Conservation (phyloP, 2,888 invertebrate species). For the Trilocha varians region DNA sequence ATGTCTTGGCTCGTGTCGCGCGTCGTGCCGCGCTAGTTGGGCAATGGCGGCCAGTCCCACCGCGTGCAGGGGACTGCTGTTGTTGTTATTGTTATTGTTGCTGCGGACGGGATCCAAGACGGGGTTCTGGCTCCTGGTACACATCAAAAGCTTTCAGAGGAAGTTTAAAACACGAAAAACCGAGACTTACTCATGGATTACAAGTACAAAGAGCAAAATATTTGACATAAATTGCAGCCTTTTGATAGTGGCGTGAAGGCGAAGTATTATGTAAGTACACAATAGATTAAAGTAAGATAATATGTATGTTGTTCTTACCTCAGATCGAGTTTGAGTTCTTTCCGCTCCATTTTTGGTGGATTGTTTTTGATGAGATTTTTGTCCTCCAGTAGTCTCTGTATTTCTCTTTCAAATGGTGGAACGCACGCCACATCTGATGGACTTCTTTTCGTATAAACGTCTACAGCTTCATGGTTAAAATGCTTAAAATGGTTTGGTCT, state of each 20-base stretch:
- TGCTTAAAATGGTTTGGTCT: conserved; percentile 69
- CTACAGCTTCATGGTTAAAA: conserved; percentile 63
- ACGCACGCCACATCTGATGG: conserved; percentile 67
- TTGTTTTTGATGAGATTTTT: conserved; percentile 76
- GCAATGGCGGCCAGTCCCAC: conserved; percentile 86
- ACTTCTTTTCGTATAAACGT: conserved; percentile 60
- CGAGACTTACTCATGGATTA: too few species aligned
- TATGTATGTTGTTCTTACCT: conserved; percentile 34
- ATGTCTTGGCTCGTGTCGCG: conserved; percentile 46
- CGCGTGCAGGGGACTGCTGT: conserved; percentile 76
- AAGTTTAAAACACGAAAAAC: too few species aligned
- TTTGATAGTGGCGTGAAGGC: too few species aligned
- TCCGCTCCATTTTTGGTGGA: conserved; percentile 74
- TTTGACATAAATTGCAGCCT: too few species aligned
- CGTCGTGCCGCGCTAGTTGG: conserved; percentile 78
- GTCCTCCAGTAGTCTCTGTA: conserved; percentile 84
- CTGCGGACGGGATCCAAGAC: conserved; percentile 61
- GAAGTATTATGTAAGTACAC: too few species aligned
- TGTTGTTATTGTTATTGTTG: conserved; percentile 59
- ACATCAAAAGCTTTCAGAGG: too few species aligned
- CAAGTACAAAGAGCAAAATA: too few species aligned
- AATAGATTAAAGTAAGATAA: too few species aligned
- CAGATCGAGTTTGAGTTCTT: conserved; percentile 75
- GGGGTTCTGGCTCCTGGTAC: conserved; percentile 42
- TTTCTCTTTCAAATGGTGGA: conserved; percentile 84